Percentiles rank a stretch among this genome's conserved stretches.
Conservation (phyloP, 2,888 invertebrate species). For the Halocaridina rubra region DNA sequence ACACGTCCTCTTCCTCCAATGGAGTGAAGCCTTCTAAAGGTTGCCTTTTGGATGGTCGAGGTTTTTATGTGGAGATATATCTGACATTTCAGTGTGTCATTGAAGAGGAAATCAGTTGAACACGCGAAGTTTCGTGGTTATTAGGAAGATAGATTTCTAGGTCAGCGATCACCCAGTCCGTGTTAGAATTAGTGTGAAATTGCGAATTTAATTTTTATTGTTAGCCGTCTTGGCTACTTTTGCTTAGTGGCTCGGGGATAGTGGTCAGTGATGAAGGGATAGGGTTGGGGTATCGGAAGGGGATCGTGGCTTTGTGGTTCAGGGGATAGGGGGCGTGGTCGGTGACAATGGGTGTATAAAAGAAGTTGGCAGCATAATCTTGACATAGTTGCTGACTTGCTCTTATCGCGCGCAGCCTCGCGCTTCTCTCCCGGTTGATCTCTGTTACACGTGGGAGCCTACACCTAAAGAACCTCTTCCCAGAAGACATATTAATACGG, state of each 20-base stretch:
- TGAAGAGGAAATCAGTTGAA: no score
- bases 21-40: no score
- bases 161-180: no score
- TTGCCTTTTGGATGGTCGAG: no score
- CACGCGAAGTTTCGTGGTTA: no score
- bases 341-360: constrained; percentile 27
- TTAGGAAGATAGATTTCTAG: no score
- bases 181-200: background rate
- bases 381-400: constrained; percentile 18
- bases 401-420: background rate
- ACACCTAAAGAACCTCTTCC: background rate
- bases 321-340: constrained; percentile 36
- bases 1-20: no score
- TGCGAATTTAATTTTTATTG: background rate
- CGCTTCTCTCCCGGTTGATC: background rate
- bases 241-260: background rate
- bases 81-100: no score
- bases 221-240: background rate
- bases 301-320: no score
- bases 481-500: no score
- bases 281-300: constrained; percentile 18
- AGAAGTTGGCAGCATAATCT: background rate
- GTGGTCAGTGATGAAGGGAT: constrained; percentile 19
- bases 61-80: no score
- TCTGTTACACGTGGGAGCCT: constrained; percentile 15